Evolutionary conservation across 2,797 vertebrate genomes (phyloP).

Genomic region (Ctenochaetus hawaiiensis): DNA sequence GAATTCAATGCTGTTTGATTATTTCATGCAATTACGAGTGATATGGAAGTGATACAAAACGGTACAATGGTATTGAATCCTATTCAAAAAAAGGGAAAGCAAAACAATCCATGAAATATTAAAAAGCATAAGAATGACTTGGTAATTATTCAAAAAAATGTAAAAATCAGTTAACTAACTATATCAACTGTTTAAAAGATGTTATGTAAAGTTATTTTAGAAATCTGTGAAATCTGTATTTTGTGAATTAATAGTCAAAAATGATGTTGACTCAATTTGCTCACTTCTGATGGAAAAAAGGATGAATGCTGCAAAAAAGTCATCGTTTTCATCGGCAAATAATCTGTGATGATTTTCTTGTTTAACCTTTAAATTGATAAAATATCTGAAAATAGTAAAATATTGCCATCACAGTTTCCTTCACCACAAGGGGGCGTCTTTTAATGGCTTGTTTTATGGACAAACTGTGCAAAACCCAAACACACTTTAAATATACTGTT

Average conservation of each 20-base stretch:
- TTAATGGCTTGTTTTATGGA: not conserved
- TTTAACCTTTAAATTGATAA: not conserved
- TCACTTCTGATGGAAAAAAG: not conserved
- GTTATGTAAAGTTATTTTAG: not conserved
- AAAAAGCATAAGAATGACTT: not conserved
- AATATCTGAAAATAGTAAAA: not conserved
- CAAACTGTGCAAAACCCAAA: not conserved
- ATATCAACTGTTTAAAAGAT: constrained; percentile 12
- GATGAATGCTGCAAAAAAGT: not conserved
- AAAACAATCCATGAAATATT: not conserved
- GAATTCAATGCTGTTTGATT: constrained; percentile 43
- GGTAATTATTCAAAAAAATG: constrained; percentile 5
- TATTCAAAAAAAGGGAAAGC: not conserved
- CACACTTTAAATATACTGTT: not conserved
- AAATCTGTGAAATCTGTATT: not conserved
- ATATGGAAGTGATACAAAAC: not conserved
- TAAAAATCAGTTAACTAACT: not conserved
- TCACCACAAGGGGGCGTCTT: not conserved
- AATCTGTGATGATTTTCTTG: not conserved
- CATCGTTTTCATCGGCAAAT: not conserved
- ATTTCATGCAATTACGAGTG: constrained; percentile 18
- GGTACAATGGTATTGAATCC: not conserved
- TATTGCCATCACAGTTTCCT: not conserved
- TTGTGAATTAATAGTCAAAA: not conserved
- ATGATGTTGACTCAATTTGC: not conserved